Evolutionary conservation across 1,140 invertebrate species (phyloP).

Genomic region (Leptopilina boulardi): DNA sequence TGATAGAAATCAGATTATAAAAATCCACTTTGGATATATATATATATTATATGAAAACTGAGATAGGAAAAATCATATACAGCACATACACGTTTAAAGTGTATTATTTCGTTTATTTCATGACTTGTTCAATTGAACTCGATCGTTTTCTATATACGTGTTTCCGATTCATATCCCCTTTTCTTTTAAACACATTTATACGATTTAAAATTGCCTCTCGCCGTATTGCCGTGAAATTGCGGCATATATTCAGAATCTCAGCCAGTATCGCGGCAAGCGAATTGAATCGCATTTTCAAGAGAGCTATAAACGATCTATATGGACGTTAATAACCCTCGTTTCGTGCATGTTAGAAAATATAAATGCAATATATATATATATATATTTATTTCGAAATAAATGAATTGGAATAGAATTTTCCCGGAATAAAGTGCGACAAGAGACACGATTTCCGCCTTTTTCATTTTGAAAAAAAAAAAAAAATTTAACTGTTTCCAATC

Average conservation of each 20-base stretch:
- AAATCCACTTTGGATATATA: no score
- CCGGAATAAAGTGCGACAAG: no score
- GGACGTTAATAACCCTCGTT: not conserved
- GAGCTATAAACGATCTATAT: not conserved
- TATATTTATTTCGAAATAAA: no score
- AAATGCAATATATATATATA: no score
- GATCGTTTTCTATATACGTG: slow-evolving; percentile 6
- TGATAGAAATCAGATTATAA: no score
- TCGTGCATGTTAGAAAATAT: not conserved
- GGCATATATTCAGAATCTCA: slow-evolving; percentile 10
- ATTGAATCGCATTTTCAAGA: not conserved
- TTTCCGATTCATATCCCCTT: slow-evolving; percentile 17
- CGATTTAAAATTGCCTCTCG: not conserved
- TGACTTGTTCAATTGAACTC: not conserved
- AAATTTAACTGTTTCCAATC: no score
- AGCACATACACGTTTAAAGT: not conserved
- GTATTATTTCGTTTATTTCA: not conserved
- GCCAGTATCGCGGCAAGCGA: not conserved
- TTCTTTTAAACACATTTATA: not conserved
- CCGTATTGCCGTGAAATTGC: slow-evolving; percentile 4
- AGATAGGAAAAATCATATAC: no score
- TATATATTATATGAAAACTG: no score
- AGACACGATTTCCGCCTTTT: no score
- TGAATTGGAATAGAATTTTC: not conserved
- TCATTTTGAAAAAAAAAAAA: no score